These are phyloP conservation scores for Strigamia maritima DNA, from an alignment of 2,888 invertebrate species.

Conservation along the genomic window DNA sequence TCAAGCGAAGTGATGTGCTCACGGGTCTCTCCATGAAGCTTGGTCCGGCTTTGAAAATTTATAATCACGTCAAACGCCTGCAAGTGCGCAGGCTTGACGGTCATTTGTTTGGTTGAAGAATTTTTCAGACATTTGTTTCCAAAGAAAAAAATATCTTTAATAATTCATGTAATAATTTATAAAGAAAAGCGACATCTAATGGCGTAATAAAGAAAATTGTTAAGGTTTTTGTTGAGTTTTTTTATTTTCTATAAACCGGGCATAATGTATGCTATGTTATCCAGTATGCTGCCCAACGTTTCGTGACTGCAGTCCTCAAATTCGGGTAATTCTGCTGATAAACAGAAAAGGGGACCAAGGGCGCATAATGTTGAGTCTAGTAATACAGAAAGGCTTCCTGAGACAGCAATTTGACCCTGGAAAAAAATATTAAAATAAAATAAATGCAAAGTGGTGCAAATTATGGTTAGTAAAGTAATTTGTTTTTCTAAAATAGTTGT, in stretches of 20 bases:
- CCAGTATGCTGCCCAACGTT: constrained; percentile 66
- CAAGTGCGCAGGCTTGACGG: constrained; percentile 61
- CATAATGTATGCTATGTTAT: constrained; percentile 95
- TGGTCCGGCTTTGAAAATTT: constrained; percentile 83
- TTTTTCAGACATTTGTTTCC: not conserved
- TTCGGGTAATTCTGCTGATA: constrained; percentile 78
- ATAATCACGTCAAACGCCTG: constrained; percentile 73
- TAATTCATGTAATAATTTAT: not conserved
- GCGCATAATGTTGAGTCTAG: constrained; percentile 89
- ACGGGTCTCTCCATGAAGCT: constrained; percentile 75
- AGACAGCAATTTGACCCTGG: constrained; percentile 89
- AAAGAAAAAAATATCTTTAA: not conserved
- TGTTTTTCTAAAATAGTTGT: too few relatives aligned
- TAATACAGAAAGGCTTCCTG: constrained; percentile 87
- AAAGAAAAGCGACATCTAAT: not conserved
- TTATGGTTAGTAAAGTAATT: too few relatives aligned
- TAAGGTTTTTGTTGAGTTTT: not conserved
- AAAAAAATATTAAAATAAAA: too few relatives aligned
- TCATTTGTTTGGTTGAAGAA: constrained; percentile 15
- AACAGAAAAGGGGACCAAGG: constrained; percentile 79
- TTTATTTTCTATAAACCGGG: constrained; percentile 61
- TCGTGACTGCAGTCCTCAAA: constrained; percentile 63
- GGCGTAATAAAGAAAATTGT: not conserved
- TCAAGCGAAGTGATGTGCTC: constrained; percentile 79
- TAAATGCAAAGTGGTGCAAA: too few relatives aligned